Evolutionary conservation across 2,888 invertebrate species (phyloP), one percentile per base, ranked within the genome.

Genomic region (Acronicta psi): DNA sequence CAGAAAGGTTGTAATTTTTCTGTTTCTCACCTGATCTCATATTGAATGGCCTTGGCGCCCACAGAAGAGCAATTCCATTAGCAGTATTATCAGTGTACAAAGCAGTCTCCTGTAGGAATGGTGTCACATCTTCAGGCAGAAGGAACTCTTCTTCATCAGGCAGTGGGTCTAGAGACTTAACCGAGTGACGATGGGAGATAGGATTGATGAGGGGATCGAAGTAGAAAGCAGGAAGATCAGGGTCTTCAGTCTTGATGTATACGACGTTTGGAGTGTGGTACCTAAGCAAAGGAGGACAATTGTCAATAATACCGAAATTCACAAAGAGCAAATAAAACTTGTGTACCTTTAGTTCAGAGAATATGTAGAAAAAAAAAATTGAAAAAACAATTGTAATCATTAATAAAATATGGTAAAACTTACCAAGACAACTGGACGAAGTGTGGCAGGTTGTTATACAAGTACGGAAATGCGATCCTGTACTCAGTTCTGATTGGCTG

Each of bases 181-280:
- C 95, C 0, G 98, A 96, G 90, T 98, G 98, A 52, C 98, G 95
- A 86, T 99, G 99, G 1, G 99, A 98, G 77, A 99, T 99, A 0
- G 99, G 99, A 93, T 99, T 99, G 85, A 99, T 99, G 45, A 99
- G 95, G 0, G 99, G 99, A 94, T 99, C 99, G 92, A 99, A 99
- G 90, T 99, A 99, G 91, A 99, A 99, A 0, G 99, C 99, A 34
- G 99, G 99, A 56, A 99, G 94, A 93, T 99, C 99, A 8, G 99
- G 99, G 95, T 99, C 99, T 94, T 99, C 99, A 0, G 99, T 99
- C 95, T 99, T 99, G 81, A 99, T 99, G 90, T 98, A 99, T 0
- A 99, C 99, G 7, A 99, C 99, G 89, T 99, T 99, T 20, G 99
- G 99, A 8, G 98, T 97, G 90, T 99, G 99, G 90, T 99, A 99